Percentiles rank a stretch among this genome's conserved stretches.
Conservation (phyloP, 2,888 invertebrate genomes). For the Melitaea athalia region DNA sequence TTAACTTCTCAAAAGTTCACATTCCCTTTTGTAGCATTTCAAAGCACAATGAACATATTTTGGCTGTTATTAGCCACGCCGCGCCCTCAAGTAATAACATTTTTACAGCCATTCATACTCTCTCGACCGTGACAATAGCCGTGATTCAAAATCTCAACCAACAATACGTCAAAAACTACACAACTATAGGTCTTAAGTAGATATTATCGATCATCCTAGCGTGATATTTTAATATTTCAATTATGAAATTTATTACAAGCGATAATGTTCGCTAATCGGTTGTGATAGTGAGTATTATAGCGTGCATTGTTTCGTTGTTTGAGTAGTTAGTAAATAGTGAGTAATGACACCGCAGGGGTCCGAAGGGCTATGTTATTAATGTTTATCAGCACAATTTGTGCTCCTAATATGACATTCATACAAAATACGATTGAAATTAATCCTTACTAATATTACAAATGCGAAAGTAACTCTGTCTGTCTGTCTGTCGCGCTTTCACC, state of each 20-base stretch:
- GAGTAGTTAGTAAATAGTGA: conserved; percentile 22
- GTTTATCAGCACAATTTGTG: conserved; percentile 14
- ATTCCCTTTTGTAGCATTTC: not conserved
- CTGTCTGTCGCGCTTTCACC: too few relatives aligned
- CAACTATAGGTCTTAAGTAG: conserved; percentile 14
- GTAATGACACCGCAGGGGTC: conserved; percentile 24
- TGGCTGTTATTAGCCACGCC: conserved; percentile 6
- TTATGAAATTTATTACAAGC: not conserved
- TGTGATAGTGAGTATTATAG: conserved; percentile 6
- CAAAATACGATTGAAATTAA: not conserved
- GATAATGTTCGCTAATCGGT: conserved; percentile 7
- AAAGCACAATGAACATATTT: conserved; percentile 12
- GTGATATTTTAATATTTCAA: conserved; percentile 19
- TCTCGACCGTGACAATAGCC: conserved; percentile 27
- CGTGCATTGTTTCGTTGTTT: conserved; percentile 17
- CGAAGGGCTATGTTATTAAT: conserved; percentile 24
- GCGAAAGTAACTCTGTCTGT: too few relatives aligned
- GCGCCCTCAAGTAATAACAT: conserved; percentile 22
- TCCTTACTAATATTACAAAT: too few relatives aligned
- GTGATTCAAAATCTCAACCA: conserved; percentile 19
- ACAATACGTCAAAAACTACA: conserved; percentile 1
- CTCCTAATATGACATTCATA: conserved; percentile 20
- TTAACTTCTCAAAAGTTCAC: too few relatives aligned
- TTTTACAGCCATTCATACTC: conserved; percentile 20
- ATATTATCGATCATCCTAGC: conserved; percentile 16